Conservation (phyloP, 2,113 vertebrate species). For the Corythornis cristatus region DNA sequence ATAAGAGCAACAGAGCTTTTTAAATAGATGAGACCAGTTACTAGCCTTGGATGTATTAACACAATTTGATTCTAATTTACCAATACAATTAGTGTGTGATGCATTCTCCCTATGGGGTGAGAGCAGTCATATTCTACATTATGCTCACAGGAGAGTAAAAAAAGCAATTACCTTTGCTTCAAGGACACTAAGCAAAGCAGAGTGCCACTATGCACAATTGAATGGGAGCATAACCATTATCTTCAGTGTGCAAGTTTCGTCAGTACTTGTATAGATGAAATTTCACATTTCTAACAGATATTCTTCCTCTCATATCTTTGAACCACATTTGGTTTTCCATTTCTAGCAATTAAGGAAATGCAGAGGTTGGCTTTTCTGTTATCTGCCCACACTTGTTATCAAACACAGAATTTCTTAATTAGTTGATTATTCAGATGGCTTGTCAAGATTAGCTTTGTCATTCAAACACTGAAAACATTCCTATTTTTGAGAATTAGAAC, state of each 20-base stretch:
- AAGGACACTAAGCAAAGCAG: slow-evolving; percentile 57
- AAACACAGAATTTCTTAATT: slow-evolving; percentile 41
- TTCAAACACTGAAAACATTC: background rate
- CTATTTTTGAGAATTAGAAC: background rate
- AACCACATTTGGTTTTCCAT: slow-evolving; percentile 14
- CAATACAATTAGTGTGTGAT: slow-evolving; percentile 48
- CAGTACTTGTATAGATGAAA: slow-evolving; percentile 4
- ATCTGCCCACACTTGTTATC: slow-evolving; percentile 39
- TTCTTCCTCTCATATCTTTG: slow-evolving; percentile 24
- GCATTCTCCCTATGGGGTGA: background rate
- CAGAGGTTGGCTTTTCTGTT: slow-evolving; percentile 32
- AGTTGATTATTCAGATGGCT: slow-evolving; percentile 41
- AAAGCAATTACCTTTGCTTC: slow-evolving; percentile 58
- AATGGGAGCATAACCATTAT: slow-evolving; percentile 37
- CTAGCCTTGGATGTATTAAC: slow-evolving; percentile 20
- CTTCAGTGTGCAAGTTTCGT: slow-evolving; percentile 22
- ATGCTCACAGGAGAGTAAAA: slow-evolving; percentile 52
- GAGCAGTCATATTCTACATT: slow-evolving; percentile 25
- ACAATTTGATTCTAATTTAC: slow-evolving; percentile 59
- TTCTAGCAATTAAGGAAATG: slow-evolving; percentile 26
- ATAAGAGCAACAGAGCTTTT: background rate
- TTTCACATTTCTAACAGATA: slow-evolving; percentile 40
- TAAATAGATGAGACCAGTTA: slow-evolving; percentile 6
- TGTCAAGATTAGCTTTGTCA: slow-evolving; percentile 35
- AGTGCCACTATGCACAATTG: slow-evolving; percentile 30